Evolutionary conservation across 2,888 invertebrate genomes (phyloP).

Genomic region (Erynnis tages): DNA sequence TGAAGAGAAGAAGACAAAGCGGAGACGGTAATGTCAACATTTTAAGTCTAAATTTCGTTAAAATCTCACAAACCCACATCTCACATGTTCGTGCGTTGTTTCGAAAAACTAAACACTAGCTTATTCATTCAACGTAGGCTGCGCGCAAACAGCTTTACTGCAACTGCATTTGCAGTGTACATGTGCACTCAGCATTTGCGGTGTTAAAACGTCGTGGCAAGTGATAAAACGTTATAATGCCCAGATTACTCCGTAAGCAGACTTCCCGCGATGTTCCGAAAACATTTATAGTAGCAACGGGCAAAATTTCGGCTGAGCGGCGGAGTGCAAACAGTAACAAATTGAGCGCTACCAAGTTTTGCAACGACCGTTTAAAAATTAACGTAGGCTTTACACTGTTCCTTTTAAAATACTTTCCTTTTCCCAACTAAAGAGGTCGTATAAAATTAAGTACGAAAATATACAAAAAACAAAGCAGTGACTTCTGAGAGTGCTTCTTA

Average conservation of each 20-base stretch:
- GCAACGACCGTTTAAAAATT: conserved; percentile 4
- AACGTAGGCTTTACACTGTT: background rate
- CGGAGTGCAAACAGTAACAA: conserved; percentile 5
- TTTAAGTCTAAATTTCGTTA: no score
- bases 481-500: no score
- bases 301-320: background rate
- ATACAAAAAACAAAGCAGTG: no score
- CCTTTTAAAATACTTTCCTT: background rate
- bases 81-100: no score
- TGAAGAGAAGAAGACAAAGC: no score
- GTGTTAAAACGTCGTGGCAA: conserved; percentile 6
- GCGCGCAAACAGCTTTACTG: conserved; percentile 1
- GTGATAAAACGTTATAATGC: conserved; percentile 20
- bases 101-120: no score
- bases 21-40: no score
- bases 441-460: no score
- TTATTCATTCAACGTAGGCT: no score
- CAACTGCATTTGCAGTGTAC: background rate
- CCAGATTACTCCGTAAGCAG: conserved; percentile 19
- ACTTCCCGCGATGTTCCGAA: background rate
- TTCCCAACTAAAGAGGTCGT: background rate
- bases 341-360: background rate
- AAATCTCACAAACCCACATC: no score
- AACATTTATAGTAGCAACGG: conserved; percentile 7
- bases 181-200: conserved; percentile 3